These are phyloP conservation scores for Aphaenogaster ashmeadi DNA, from an alignment of 1,140 invertebrate genomes.

Conservation along the genomic window DNA sequence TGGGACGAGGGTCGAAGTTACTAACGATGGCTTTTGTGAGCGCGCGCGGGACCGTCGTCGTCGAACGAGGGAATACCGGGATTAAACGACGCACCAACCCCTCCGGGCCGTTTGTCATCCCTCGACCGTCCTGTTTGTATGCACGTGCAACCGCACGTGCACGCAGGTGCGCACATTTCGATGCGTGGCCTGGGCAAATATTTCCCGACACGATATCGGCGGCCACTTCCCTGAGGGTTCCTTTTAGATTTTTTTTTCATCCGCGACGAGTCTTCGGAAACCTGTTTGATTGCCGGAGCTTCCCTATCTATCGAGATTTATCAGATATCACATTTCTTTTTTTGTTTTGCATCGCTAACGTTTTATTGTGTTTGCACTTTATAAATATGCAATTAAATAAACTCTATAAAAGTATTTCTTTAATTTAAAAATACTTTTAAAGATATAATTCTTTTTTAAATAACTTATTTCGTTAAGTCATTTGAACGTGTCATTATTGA, in stretches of 20 bases:
- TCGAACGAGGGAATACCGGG: constrained; percentile 64
- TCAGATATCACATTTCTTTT: neutral
- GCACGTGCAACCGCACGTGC: constrained; percentile 54
- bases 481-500: neutral
- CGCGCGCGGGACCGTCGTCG: constrained; percentile 36
- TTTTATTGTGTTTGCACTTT: neutral
- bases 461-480: neutral
- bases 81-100: constrained; percentile 71
- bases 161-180: constrained; percentile 39
- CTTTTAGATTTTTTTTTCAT: constrained; percentile 4
- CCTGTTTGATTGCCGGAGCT: constrained; percentile 2
- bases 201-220: constrained; percentile 49
- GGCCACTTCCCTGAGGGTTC: neutral
- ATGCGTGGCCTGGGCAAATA: constrained; percentile 48
- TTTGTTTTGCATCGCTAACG: neutral
- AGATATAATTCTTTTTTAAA: neutral
- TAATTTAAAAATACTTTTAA: neutral
- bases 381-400: neutral
- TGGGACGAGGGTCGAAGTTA: constrained; percentile 73
- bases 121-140: constrained; percentile 44
- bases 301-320: neutral
- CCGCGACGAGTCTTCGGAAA: neutral
- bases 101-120: constrained; percentile 75
- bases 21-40: constrained; percentile 81
- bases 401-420: neutral